Evolutionary conservation across 2,113 vertebrate species (phyloP), one percentile per base, ranked within the genome.

Genomic region (Hippocampus guttulatus): DNA sequence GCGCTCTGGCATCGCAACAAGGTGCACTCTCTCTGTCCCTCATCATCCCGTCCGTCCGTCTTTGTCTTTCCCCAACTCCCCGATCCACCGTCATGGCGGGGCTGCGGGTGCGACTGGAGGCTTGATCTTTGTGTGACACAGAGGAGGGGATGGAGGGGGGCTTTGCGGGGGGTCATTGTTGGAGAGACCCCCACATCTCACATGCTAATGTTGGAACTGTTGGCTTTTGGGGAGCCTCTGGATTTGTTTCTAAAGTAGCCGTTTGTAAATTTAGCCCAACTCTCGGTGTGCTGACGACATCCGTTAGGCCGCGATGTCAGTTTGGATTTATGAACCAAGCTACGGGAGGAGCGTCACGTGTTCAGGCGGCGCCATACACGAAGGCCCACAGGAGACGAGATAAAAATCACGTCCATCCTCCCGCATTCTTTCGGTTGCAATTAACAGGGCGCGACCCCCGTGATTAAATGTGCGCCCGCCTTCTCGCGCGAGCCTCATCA

Each of bases 21-120:
- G 64, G 81, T 49, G 71, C 72, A 55, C 74, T 85, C 86, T 82
- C 76, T 79, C 75, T 70, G 85, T 79, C 23, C 91, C 88, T 86
- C 89, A 83, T 91, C 91, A 89, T 91, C 88, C 88, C 73, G 84
- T 81, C 75, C 86, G 88, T 91, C 88, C 72, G 84, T 81, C 75
- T 87, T 88, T 91, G 86, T 83, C 83, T 87, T 88, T 64, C 30
- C 68, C 72, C 45, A 80, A 76, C 82, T 84, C 60, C 71, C 76
- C 68, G 65, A 78, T 87, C 74, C 75, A 38, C 68, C 72, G 81
- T 82, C 71, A 77, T 77, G 65, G 77, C 5, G 58, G 65, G 55
- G 30, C 23, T 51, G 45, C 14, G 65, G 33, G 73, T 71, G 47
- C 47, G 69, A 80, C 60, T 86, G n/a, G 69, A 63, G 81, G 76